These are phyloP conservation scores for Hirtodrosophila histrioides DNA, from an alignment of 2,888 invertebrate species.

Conservation along the genomic window DNA sequence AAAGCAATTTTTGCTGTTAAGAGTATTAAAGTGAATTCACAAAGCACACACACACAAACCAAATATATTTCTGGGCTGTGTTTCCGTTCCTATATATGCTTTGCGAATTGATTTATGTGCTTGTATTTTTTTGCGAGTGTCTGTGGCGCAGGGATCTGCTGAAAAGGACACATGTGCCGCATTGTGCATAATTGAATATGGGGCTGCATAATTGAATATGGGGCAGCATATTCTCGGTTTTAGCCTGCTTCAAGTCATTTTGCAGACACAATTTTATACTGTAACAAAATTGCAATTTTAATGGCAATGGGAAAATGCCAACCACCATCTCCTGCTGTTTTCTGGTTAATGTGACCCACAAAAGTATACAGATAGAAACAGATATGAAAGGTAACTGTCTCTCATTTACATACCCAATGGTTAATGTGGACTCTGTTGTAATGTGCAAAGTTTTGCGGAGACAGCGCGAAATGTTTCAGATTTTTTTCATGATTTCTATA, in stretches of 20 bases:
- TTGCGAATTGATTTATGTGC: conserved; percentile 56
- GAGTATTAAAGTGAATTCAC: conserved; percentile 5
- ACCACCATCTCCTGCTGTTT: conserved; percentile 27
- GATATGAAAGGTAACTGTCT: conserved; percentile 13
- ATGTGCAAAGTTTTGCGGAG: conserved; percentile 57
- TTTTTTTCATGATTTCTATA: conserved; percentile 17
- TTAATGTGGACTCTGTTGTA: conserved; percentile 58
- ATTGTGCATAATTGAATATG: conserved; percentile 63
- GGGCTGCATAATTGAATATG: conserved; percentile 48
- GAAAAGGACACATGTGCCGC: conserved; percentile 30
- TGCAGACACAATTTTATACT: conserved; percentile 45
- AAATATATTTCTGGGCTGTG: conserved; percentile 24
- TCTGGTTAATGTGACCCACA: conserved; percentile 38
- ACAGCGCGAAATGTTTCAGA: conserved; percentile 55
- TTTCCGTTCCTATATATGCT: conserved; percentile 22
- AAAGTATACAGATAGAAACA: conserved; percentile 1
- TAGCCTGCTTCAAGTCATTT: conserved; percentile 31
- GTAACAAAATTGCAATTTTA: conserved; percentile 55
- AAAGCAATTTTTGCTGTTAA: background rate
- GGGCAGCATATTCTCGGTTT: conserved; percentile 9
- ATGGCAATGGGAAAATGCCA: conserved; percentile 39
- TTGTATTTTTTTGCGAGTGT: conserved; percentile 7
- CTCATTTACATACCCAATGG: conserved; percentile 54
- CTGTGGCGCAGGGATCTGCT: conserved; percentile 5
- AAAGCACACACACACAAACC: conserved; percentile 9